Evolutionary conservation across 2,113 vertebrate species (phyloP).

Genomic region (Eurystomus gularis): DNA sequence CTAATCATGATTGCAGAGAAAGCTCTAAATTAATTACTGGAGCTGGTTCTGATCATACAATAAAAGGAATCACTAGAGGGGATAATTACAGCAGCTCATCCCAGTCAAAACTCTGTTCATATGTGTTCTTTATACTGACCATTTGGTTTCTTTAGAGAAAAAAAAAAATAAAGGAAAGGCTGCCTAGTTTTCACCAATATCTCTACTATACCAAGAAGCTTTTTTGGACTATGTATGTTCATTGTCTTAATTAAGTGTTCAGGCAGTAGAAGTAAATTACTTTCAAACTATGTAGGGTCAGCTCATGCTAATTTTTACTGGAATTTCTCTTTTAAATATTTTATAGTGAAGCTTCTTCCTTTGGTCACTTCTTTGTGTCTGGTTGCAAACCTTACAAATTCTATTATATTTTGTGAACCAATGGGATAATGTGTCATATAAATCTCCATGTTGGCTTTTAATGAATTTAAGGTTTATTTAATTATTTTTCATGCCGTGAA

Average conservation of each 20-base stretch:
- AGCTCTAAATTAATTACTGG: neutral
- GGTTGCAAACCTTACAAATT: neutral
- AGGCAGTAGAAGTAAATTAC: neutral
- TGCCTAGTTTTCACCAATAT: neutral
- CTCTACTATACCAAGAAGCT: neutral
- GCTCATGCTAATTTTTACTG: neutral
- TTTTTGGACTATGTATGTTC: neutral
- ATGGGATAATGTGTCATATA: neutral
- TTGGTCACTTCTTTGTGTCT: neutral
- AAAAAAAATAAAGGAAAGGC: neutral
- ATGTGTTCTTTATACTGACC: neutral
- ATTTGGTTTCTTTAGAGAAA: neutral
- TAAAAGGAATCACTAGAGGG: neutral
- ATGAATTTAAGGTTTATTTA: neutral
- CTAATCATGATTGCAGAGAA: neutral
- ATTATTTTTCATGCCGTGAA: neutral
- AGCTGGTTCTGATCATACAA: neutral
- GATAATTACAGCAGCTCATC: neutral
- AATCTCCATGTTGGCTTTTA: neutral
- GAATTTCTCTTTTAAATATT: neutral
- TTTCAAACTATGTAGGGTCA: neutral
- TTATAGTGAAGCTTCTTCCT: neutral
- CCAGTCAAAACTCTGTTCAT: neutral
- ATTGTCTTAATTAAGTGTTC: neutral
- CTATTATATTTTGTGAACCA: neutral